Evolutionary conservation across 2,113 vertebrate species (phyloP).

Genomic region (Albula goreensis): DNA sequence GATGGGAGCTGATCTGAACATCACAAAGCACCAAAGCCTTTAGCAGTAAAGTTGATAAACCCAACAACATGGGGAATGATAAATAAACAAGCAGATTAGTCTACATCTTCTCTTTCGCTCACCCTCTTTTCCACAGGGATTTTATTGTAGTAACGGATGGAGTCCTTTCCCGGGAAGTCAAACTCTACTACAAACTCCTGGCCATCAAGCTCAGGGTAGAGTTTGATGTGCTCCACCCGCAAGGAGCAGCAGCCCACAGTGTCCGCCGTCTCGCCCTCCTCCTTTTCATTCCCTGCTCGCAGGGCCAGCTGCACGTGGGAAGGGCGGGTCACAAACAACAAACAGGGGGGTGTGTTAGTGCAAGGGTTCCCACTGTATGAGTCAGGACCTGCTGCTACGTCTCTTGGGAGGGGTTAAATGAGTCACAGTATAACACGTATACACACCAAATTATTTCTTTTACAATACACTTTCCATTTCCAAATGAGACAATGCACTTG

Average conservation of each 20-base stretch:
- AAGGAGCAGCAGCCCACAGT: constrained; percentile 95
- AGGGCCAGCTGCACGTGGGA: constrained; percentile 78
- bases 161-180: constrained; percentile 95
- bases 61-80: background rate
- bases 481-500: no score
- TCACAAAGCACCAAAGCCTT: background rate
- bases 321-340: background rate
- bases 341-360: background rate
- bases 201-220: constrained; percentile 86
- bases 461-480: no score
- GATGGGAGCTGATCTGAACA: background rate
- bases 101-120: constrained; percentile 52
- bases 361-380: background rate
- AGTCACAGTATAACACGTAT: no score
- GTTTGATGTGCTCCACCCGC: constrained; percentile 90
- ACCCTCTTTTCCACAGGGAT: constrained; percentile 96
- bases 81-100: background rate
- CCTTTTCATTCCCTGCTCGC: constrained; percentile 96
- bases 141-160: constrained; percentile 98
- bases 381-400: background rate
- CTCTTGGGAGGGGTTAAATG: no score
- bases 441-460: no score
- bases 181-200: constrained; percentile 96
- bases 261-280: constrained; percentile 95
- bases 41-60: background rate